Evolutionary conservation across 2,797 vertebrate genomes (phyloP).

Genomic region (Acipenser ruthenus): DNA sequence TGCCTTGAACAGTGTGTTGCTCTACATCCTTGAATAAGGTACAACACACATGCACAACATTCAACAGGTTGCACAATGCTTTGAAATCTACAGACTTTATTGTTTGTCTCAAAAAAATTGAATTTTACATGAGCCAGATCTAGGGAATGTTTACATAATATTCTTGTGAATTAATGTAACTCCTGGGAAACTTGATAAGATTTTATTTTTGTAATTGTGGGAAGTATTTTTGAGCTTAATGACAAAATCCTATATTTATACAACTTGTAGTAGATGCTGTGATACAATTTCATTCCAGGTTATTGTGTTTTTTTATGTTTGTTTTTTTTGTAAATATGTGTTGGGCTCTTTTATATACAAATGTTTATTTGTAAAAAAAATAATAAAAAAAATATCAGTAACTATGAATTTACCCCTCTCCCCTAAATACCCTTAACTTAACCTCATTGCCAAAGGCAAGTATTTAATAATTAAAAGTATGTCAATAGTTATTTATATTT

Average conservation of each 20-base stretch:
- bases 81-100: too few relatives aligned
- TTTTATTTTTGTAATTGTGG: constrained; percentile 12
- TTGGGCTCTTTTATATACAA: constrained; percentile 6
- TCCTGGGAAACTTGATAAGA: constrained; percentile 35
- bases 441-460: constrained; percentile 37
- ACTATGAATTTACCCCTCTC: background rate
- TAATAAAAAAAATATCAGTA: constrained; percentile 9
- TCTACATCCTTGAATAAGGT: too few relatives aligned
- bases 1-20: too few relatives aligned
- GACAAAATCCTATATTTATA: too few relatives aligned
- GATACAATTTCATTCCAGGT: constrained; percentile 22
- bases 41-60: too few relatives aligned
- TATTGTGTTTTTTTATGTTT: constrained; percentile 25
- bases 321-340: constrained; percentile 13
- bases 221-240: background rate
- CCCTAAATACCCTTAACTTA: constrained; percentile 17
- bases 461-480: constrained; percentile 32
- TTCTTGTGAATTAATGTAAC: constrained; percentile 21
- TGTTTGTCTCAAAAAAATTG: too few relatives aligned
- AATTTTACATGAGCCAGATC: too few relatives aligned
- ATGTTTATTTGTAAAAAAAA: constrained; percentile 18
- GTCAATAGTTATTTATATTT: background rate
- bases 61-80: too few relatives aligned
- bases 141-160: background rate
- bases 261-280: background rate